phyloP scores from a whole-genome alignment of 2,888 invertebrate genomes.

The Ichneumoninae sp. region DNA sequence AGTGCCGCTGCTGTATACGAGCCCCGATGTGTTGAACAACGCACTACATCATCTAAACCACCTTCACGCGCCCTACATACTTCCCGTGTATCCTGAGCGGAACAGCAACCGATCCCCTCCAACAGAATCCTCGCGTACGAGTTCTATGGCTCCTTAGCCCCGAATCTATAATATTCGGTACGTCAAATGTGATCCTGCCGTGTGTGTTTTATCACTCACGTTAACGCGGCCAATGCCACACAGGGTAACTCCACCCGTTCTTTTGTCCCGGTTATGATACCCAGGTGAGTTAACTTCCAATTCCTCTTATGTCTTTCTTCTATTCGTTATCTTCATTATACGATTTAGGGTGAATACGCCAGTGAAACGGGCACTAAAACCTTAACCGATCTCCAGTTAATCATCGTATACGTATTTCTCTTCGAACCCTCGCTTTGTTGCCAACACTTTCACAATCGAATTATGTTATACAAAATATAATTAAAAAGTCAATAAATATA shows the following conservation, averaged over 20 bases:
- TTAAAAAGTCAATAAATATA: too few species aligned
- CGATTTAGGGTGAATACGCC: background rate
- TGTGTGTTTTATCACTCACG: constrained; percentile 64
- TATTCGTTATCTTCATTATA: constrained; percentile 38
- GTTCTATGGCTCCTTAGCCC: constrained; percentile 73
- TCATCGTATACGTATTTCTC: background rate
- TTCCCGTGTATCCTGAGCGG: constrained; percentile 77
- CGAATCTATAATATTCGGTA: constrained; percentile 64
- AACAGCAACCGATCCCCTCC: constrained; percentile 77
- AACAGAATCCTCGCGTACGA: constrained; percentile 73
- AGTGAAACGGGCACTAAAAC: background rate
- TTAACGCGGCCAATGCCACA: constrained; percentile 72
- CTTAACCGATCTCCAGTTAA: background rate
- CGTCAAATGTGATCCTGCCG: constrained; percentile 68
- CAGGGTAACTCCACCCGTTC: constrained; percentile 76
- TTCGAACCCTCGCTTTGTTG: background rate
- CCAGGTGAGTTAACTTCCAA: constrained; percentile 78
- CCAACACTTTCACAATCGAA: too few species aligned
- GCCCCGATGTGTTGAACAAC: constrained; percentile 83
- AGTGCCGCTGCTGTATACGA: constrained; percentile 84
- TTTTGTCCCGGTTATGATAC: constrained; percentile 79
- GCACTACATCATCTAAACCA: constrained; percentile 82
- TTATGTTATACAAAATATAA: too few species aligned
- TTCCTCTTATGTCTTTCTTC: constrained; percentile 67
- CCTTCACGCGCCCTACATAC: constrained; percentile 79